A percentile compares a stretch with the other conserved stretches of the same genome.
phyloP scores from a whole-genome alignment of 1,140 invertebrate species.

The Babylonia areolata region DNA sequence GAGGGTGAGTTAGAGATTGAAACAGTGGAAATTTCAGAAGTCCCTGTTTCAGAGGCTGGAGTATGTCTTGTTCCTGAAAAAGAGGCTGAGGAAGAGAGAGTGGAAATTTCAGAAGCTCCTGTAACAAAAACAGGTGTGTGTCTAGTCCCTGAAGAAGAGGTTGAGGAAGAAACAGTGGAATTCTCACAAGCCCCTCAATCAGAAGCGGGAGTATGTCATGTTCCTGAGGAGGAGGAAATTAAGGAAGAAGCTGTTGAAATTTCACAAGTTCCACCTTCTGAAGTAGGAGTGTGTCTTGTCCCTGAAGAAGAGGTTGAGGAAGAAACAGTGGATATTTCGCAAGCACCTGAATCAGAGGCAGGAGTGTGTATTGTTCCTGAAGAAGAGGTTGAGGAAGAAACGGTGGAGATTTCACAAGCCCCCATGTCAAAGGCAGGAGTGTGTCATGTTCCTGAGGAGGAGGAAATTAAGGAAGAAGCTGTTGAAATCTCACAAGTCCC shows the following conservation, averaged over 20 bases:
- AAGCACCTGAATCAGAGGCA: background rate
- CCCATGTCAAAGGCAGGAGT: background rate
- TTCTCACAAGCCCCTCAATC: background rate
- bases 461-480: background rate
- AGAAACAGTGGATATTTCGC: background rate
- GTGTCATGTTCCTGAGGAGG: background rate
- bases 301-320: slow-evolving; percentile 5
- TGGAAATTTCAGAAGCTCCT: slow-evolving; percentile 48
- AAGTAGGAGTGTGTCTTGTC: background rate
- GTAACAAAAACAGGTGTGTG: slow-evolving; percentile 15
- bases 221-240: slow-evolving; percentile 14
- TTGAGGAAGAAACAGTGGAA: slow-evolving; percentile 63
- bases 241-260: slow-evolving; percentile 21
- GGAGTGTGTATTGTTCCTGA: background rate
- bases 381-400: slow-evolving; percentile 26
- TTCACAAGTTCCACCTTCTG: background rate
- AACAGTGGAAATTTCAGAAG: background rate
- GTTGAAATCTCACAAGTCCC: background rate
- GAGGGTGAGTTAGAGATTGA: slow-evolving; percentile 66
- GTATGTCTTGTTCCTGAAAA: slow-evolving; percentile 33
- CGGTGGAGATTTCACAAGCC: background rate
- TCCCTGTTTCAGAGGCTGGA: background rate
- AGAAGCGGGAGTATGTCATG: background rate
- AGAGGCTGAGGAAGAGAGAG: slow-evolving; percentile 58
- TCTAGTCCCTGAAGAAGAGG: slow-evolving; percentile 22